Percentiles rank a stretch among this genome's conserved stretches.
phyloP scores from a whole-genome alignment of 2,113 vertebrate species.

The Chrysemys picta region DNA sequence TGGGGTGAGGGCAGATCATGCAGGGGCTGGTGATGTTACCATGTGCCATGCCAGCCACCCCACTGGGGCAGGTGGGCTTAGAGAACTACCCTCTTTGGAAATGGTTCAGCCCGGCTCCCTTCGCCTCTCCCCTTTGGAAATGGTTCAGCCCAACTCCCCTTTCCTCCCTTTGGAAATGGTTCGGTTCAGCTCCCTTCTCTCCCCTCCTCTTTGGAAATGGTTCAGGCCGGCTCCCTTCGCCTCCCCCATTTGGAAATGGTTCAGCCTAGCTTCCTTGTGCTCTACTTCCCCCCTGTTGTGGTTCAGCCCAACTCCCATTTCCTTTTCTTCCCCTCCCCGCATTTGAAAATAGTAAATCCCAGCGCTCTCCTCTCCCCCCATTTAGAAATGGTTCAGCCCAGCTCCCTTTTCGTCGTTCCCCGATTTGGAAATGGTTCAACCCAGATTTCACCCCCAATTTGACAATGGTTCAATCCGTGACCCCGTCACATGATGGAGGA shows the following conservation, averaged over 20 bases:
- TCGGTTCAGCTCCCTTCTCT: not conserved
- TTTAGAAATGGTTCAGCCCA: no score
- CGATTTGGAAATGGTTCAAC: not conserved
- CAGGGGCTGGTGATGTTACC: not conserved
- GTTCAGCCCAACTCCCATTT: no score
- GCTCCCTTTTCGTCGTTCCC: no score
- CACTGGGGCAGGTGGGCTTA: not conserved
- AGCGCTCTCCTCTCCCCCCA: not conserved
- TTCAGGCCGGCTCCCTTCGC: rapidly evolving
- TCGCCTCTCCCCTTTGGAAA: no score
- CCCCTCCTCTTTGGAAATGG: no score
- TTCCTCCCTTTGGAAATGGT: no score
- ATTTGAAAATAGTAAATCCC: no score
- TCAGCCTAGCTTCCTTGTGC: not conserved
- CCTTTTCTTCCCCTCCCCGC: no score
- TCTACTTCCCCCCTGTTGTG: no score
- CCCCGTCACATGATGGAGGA: not conserved
- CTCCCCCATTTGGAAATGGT: no score
- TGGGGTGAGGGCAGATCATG: not conserved
- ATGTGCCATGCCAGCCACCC: not conserved
- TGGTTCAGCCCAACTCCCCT: no score
- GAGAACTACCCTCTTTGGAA: not conserved
- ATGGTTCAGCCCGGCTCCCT: not conserved
- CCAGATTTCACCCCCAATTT: not conserved
- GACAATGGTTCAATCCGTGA: not conserved